Base-by-base conservation (phyloP, 2,888 invertebrate species). In the Lycia hirtaria region DNA sequence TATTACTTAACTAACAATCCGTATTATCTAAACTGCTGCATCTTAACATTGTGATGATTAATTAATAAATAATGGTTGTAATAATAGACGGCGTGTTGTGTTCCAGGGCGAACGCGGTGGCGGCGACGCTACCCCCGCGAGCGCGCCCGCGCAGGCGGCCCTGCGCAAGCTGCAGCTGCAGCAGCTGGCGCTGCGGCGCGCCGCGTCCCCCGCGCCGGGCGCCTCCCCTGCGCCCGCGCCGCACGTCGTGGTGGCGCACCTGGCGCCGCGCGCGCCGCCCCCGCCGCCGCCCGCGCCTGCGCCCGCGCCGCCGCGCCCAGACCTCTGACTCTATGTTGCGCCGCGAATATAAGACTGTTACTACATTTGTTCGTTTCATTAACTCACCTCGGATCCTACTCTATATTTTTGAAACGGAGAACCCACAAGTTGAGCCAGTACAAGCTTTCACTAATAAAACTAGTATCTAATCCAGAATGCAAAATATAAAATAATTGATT, bases 51-150 rank as follows among this genome's bases (percentile, higher is more conserved):
- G n/a, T n/a, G n/a, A n/a, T n/a, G n/a, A n/a, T 30, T 30, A 7
- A 30, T 3, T 30, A 7, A n/a, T 3, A 30, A 9, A 30, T 3
- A 4, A 30, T 2, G n/a, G 30, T 7, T 30, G n/a, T n/a, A n/a
- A n/a, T n/a, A n/a, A 30, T 3, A 30, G n/a, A 33, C 3, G 14
- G 14, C 10, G 10, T 15, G 35, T 17, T 15, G 14, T 7, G n/a
- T n/a, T n/a, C n/a, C 41, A 24, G 30, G 12, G 32, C 32, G 20
- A 9, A 0, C 4, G 32, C 30, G 20, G 4, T 66, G 7, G 81
- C 92, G 41, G 81, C 93, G 15, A 83, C 88, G 0, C 93, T 94
- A 64, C 90, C 94, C 24, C 94, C 94, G 75, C 89, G 88, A 61
- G 56, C 45, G 59, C 47, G 43, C 52, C 49, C 51, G 65, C 56